Base-by-base conservation (phyloP, 2,113 vertebrate species). In the Xiphophorus couchianus region DNA sequence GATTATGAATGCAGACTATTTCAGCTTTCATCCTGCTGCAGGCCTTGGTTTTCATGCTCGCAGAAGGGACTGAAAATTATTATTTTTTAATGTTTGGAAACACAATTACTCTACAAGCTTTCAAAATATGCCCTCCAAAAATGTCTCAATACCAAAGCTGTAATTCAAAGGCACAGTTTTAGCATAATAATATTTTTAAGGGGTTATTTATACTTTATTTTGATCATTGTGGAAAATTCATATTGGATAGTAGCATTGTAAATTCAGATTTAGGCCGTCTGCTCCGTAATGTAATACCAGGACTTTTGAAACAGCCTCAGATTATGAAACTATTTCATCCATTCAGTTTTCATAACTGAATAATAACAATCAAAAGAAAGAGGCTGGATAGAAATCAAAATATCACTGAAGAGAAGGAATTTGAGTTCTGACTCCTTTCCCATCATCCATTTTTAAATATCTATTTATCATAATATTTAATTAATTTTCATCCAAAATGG, bases 41-140 rank as follows among this genome's bases (percentile, higher is more conserved):
- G 73, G 75, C 86, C 84, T 87, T 85, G 78, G 81, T 76, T 64
- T 60, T 28, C 5, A 27, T 66, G 67, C 80, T 72, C 30, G 65
- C 80, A 76, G 62, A 84, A 2, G 62, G 64, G 60, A 51, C 42
- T 0, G 27, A 79, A 78, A 72, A 79, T 35, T 35, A 5, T 35
- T 73, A 80, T 58, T 27, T 29, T 71, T 77, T 81, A 37, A 62
- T 42, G 44, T n/a, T 39, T 19, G 11, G 54, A 31, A 69, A 74
- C 71, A 11, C 25, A 37, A 19, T 30, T 14, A 76, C 35, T 80
- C 37, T 30, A 30, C 62, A 61, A 44, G 69, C 71, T 77, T 66
- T 69, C 58, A 51, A 30, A 37, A 66, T 25, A 48, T 48, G 44
- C 14, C 17, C 17, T 10, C 51, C 7, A n/a, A 58, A 58, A 58